Evolutionary conservation across 2,888 invertebrate species (phyloP), one percentile per base, ranked within the genome.

Genomic region (Cremastinae sp.): DNA sequence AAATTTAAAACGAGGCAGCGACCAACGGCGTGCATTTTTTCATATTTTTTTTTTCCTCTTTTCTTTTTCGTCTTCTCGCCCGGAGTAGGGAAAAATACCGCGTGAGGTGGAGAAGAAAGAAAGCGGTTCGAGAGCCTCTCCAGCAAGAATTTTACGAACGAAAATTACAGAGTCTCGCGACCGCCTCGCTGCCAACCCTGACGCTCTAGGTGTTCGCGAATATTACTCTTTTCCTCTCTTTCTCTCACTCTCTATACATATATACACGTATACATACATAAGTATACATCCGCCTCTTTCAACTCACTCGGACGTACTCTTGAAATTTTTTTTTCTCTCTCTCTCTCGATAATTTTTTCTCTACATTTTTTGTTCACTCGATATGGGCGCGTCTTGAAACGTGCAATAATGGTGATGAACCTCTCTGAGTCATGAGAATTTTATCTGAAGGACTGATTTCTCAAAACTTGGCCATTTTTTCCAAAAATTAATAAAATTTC

Each of bases 131-230:
- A 65, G 62, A 62, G 58, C 56, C 55, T 56, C 68, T 18, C 62
- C 37, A 47, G 22, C 3, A 62, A 59, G 55, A 74, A 62, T 89
- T 89, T 89, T 89, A 89, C 83, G 89, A 88, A 87, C 84, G 85
- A 84, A 89, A 89, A 89, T 89, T 89, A 89, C 89, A 89, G 88
- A 88, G 87, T 83, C 82, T 81, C 80, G 68, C 59, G 75, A 77
- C 88, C 87, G 87, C 85, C 88, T 84, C 82, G 28, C 86, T 83
- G 84, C 85, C 83, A 85, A 83, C 82, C 81, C 83, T 80, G 82
- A 86, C 84, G 86, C 84, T 83, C 82, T 83, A 79, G 82, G 79
- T 80, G 79, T 81, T 79, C 49, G 65, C 43, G 37, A 41, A 20
- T 22, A 58, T 79, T 65, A 64, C 59, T 55, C 77, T 62, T 68